Conservation (phyloP, 2,888 invertebrate species). For the Notodonta ziczac region DNA sequence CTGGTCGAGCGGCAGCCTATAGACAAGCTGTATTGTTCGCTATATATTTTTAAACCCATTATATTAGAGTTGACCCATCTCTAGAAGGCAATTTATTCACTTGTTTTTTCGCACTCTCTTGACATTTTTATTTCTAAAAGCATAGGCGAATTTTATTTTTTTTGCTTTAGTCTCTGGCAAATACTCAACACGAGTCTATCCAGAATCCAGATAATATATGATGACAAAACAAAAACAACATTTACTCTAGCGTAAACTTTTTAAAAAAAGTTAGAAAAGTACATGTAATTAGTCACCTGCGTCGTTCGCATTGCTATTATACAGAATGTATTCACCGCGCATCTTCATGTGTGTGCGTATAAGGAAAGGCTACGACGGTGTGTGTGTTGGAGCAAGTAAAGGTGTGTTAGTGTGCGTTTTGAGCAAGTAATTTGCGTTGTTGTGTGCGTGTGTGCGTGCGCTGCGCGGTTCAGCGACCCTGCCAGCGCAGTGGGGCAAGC, state of each 20-base stretch:
- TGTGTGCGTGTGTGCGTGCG: slow-evolving; percentile 38
- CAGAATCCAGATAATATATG: background rate
- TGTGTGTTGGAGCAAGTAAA: slow-evolving; percentile 14
- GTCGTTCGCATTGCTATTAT: slow-evolving; percentile 37
- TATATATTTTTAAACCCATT: too few species aligned
- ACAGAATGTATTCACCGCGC: slow-evolving; percentile 20
- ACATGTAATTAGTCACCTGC: slow-evolving; percentile 63
- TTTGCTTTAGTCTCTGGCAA: background rate
- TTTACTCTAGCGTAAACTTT: slow-evolving; percentile 16
- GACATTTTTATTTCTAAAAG: too few species aligned
- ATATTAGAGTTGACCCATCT: too few species aligned
- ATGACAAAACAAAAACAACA: background rate
- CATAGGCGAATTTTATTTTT: background rate
- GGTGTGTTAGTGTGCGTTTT: slow-evolving; percentile 30
- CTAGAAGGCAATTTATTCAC: too few species aligned
- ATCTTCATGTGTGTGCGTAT: background rate
- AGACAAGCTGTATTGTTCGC: too few species aligned
- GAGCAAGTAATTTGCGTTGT: slow-evolving; percentile 24
- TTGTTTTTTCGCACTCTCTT: too few species aligned
- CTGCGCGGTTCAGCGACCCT: slow-evolving; percentile 70
- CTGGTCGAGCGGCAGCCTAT: too few species aligned
- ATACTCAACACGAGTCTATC: background rate
- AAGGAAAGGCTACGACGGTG: slow-evolving; percentile 6
- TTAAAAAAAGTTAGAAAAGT: slow-evolving; percentile 33
- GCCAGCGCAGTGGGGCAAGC: slow-evolving; percentile 77